Evolutionary conservation across 2,113 vertebrate genomes (phyloP).

Genomic region (Siphamia tubifer): DNA sequence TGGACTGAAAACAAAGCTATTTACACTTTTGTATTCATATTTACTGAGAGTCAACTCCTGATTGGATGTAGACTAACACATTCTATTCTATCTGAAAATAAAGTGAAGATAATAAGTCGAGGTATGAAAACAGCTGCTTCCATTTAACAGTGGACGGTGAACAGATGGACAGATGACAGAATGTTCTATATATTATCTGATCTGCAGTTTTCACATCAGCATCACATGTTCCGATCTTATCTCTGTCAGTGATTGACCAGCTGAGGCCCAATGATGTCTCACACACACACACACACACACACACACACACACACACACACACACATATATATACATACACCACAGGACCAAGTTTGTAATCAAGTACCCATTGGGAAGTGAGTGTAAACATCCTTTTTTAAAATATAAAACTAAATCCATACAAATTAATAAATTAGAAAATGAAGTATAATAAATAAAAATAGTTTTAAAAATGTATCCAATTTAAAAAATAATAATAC

Average conservation of each 20-base stretch:
- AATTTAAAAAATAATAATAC: too few species aligned
- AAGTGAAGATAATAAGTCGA: not conserved
- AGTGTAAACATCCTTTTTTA: too few species aligned
- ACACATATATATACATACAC: too few species aligned
- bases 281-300: too few species aligned
- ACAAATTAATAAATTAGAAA: too few species aligned
- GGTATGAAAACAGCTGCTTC: constrained; percentile 21
- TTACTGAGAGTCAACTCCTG: not conserved
- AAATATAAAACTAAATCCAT: too few species aligned
- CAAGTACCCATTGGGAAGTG: too few species aligned
- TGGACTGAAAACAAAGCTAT: not conserved
- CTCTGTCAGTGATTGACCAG: constrained; percentile 18
- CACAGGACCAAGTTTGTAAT: too few species aligned
- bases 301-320: too few species aligned
- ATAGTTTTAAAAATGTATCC: too few species aligned
- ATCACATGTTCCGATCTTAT: not conserved
- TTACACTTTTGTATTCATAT: constrained; percentile 19
- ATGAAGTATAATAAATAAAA: too few species aligned
- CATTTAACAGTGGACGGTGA: not conserved
- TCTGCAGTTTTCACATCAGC: constrained; percentile 22
- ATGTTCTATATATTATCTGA: constrained; percentile 12
- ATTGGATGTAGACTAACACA: constrained; percentile 1
- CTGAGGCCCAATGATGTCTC: too few species aligned
- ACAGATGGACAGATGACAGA: not conserved
- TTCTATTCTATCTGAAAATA: not conserved